Evolutionary conservation across 2,797 vertebrate genomes (phyloP).

Genomic region (Amblyraja radiata): DNA sequence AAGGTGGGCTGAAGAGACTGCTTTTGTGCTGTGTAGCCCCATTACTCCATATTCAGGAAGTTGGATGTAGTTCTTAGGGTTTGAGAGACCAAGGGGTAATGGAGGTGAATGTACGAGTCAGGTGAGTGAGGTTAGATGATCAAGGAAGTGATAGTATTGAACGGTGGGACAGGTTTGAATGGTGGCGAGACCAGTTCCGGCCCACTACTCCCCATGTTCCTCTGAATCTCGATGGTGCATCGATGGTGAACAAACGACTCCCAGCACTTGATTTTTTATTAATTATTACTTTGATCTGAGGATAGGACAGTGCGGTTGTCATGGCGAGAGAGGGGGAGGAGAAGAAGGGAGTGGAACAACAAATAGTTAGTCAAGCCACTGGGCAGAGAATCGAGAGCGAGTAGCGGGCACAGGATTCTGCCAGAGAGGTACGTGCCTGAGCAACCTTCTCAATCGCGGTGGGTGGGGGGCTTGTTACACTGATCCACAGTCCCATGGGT

Average conservation of each 20-base stretch:
- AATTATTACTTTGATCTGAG: slow-evolving; percentile 15
- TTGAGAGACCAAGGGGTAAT: too few species aligned
- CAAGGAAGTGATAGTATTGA: too few species aligned
- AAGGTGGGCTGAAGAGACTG: too few species aligned
- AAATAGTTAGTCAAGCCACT: neutral
- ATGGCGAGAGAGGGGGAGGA: neutral
- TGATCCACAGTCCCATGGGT: too few species aligned
- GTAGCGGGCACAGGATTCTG: too few species aligned
- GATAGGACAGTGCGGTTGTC: neutral
- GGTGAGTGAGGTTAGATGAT: too few species aligned
- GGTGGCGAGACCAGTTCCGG: too few species aligned
- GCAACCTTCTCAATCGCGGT: neutral
- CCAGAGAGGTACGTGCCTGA: neutral
- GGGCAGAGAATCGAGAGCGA: neutral
- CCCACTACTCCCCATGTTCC: neutral
- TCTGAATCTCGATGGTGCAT: neutral
- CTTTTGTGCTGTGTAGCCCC: too few species aligned
- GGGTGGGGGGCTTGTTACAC: neutral
- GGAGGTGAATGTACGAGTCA: too few species aligned
- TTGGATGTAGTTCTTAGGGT: too few species aligned
- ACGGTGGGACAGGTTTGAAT: too few species aligned
- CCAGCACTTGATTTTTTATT: neutral
- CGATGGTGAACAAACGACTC: neutral
- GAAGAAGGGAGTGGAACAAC: neutral
- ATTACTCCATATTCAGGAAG: too few species aligned